Evolutionary conservation across 2,888 invertebrate genomes (phyloP).

Genomic region (Sthenelais limicola): DNA sequence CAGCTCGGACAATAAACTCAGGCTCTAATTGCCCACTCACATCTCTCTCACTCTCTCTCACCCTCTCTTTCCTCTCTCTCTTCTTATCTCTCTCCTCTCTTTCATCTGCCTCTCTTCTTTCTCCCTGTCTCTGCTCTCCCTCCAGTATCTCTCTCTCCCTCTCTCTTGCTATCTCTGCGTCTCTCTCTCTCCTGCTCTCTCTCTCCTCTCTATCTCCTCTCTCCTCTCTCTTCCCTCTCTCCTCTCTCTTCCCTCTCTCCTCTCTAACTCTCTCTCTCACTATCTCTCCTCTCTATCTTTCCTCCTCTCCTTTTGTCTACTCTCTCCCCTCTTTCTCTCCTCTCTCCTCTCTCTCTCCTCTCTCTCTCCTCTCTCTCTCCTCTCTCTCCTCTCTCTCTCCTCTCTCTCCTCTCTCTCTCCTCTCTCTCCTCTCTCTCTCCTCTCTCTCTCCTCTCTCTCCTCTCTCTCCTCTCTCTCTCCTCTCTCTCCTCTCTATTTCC

Average conservation of each 20-base stretch:
- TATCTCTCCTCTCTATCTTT: neutral
- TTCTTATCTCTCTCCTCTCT: neutral
- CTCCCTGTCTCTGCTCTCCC: neutral
- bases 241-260: neutral
- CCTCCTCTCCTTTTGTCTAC: neutral
- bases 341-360: neutral
- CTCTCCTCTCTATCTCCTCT: neutral
- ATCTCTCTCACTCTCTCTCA: conserved; percentile 4
- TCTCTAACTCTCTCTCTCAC: neutral
- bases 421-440: neutral
- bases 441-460: neutral
- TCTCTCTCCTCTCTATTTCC: neutral
- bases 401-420: neutral
- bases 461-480: neutral
- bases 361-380: neutral
- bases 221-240: conserved; percentile 1
- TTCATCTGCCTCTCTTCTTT: neutral
- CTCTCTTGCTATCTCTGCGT: neutral
- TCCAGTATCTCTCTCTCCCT: conserved; percentile 1
- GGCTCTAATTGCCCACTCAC: too few species aligned
- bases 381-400: neutral
- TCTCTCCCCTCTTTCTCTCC: neutral
- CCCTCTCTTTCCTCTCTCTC: neutral
- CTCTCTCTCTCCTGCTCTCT: neutral
- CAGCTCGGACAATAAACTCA: too few species aligned